These are phyloP conservation scores for Cynopterus sphinx DNA, from an alignment of 2,797 vertebrate species.

Conservation along the genomic window DNA sequence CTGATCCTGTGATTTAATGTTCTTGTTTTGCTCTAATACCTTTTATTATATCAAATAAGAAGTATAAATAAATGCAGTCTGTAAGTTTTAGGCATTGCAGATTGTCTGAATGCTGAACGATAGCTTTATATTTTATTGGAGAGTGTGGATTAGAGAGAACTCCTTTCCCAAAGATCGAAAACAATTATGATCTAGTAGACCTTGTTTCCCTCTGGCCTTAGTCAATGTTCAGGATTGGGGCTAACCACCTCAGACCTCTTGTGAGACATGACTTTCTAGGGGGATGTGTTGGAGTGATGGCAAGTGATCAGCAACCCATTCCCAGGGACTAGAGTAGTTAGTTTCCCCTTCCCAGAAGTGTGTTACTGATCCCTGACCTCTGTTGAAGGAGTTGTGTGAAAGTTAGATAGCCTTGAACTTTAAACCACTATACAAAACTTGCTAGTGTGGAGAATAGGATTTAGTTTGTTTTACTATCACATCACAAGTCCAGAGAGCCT, in stretches of 20 bases:
- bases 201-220: neutral
- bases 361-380: neutral
- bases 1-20: constrained; percentile 12
- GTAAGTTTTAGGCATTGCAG: neutral
- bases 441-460: neutral
- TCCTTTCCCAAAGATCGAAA: neutral
- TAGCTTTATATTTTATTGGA: constrained; percentile 3
- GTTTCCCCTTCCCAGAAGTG: neutral
- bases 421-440: neutral
- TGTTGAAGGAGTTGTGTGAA: neutral
- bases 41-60: neutral
- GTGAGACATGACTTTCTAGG: neutral
- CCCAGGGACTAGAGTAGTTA: neutral
- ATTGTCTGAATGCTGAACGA: neutral
- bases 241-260: neutral
- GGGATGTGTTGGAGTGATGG: neutral
- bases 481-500: neutral
- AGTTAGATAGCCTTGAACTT: neutral
- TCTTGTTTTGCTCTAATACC: constrained; percentile 35
- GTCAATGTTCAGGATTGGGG: neutral
- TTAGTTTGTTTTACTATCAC: neutral
- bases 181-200: neutral
- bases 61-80: constrained; percentile 4
- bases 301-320: neutral
- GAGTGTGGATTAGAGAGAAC: neutral